phyloP scores from a whole-genome alignment of 2,113 vertebrate species.

The Petrocephalus microphthalmus region DNA sequence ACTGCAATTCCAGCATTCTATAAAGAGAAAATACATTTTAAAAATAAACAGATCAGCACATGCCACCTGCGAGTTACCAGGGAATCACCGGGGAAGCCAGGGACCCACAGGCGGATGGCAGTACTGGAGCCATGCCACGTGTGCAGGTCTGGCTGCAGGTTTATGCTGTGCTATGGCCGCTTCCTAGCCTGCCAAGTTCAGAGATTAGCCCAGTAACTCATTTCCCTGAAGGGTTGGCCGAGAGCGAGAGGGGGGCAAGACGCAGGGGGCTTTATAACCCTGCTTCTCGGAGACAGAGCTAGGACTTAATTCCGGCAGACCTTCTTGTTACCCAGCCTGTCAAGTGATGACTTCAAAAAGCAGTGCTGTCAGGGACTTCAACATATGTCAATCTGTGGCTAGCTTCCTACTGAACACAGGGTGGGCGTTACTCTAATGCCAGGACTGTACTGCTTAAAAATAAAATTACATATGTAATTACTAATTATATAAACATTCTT shows the following conservation, averaged over 20 bases:
- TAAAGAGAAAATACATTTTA: not conserved
- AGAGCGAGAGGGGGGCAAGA: not conserved
- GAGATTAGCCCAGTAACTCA: constrained; percentile 12
- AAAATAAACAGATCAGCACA: not conserved
- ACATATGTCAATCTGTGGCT: not conserved
- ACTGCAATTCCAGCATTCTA: not conserved
- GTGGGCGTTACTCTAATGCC: not conserved
- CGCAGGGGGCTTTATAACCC: not conserved
- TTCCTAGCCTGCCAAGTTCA: constrained; percentile 10
- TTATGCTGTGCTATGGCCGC: not conserved
- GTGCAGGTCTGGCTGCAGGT: not conserved
- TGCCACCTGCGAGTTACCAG: not conserved
- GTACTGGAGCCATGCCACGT: not conserved
- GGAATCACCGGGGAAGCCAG: not conserved
- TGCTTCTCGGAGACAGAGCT: not conserved
- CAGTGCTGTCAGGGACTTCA: not conserved
- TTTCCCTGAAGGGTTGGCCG: not conserved
- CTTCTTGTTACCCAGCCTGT: not conserved
- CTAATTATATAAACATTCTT: not conserved
- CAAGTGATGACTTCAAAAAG: not conserved
- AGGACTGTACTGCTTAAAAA: not conserved
- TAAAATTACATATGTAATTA: not conserved
- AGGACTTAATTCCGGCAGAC: not conserved
- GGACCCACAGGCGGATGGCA: not conserved
- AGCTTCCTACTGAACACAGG: not conserved